Percentiles rank a stretch among this genome's conserved stretches.
These are phyloP conservation scores for Sphaerophoria rueppellii DNA, from an alignment of 2,888 invertebrate genomes.

Conservation along the genomic window DNA sequence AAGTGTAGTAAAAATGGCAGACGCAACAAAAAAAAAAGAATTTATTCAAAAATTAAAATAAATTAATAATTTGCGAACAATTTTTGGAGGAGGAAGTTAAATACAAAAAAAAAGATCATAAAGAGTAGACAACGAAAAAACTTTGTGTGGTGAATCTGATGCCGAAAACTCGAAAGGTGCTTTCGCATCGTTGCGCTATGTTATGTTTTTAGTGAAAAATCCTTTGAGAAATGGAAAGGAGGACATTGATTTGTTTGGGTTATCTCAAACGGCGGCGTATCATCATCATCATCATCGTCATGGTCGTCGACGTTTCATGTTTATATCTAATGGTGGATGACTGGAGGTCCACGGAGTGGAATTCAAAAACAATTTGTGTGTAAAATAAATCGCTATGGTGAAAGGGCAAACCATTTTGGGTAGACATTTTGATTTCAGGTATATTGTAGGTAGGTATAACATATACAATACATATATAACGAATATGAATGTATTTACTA, in stretches of 20 bases:
- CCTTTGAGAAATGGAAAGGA: constrained; percentile 58
- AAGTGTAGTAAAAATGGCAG: constrained; percentile 41
- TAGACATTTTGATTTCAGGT: constrained; percentile 41
- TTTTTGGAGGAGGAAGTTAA: neutral
- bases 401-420: constrained; percentile 33
- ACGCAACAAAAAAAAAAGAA: neutral
- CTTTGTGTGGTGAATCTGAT: constrained; percentile 1
- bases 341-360: constrained; percentile 17
- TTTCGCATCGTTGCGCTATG: constrained; percentile 9
- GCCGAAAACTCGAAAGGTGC: neutral
- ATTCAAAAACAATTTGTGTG: constrained; percentile 16
- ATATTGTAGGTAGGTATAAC: neutral
- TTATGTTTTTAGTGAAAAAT: constrained; percentile 2
- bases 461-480: neutral
- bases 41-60: neutral
- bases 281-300: neutral
- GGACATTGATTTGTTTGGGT: constrained; percentile 72
- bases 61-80: constrained; percentile 12
- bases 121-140: neutral
- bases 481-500: neutral
- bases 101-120: too few species aligned
- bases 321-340: constrained; percentile 24
- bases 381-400: constrained; percentile 28
- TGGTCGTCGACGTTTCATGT: neutral
- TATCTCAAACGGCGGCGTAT: constrained; percentile 32